phyloP scores from a whole-genome alignment of 2,113 vertebrate species.

The Tenebrosternarchus preto region DNA sequence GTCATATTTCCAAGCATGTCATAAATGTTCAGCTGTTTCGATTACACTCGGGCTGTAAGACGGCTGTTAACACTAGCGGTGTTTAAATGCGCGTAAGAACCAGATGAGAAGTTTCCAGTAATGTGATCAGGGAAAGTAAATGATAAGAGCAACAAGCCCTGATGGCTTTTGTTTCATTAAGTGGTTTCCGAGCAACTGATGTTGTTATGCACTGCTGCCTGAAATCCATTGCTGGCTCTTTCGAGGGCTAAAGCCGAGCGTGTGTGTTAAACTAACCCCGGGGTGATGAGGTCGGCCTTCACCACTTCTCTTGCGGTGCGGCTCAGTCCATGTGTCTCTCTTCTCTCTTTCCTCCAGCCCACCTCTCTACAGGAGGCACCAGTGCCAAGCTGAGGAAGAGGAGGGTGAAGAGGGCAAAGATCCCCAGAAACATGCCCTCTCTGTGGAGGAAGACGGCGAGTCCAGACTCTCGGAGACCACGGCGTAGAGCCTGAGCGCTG shows the following conservation, averaged over 20 bases:
- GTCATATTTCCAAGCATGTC: background rate
- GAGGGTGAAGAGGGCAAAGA: constrained; percentile 66
- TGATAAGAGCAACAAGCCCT: background rate
- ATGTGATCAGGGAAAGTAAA: background rate
- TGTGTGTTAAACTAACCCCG: background rate
- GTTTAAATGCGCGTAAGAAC: background rate
- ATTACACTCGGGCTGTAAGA: background rate
- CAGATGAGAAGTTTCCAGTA: background rate
- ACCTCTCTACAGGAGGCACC: constrained; percentile 74
- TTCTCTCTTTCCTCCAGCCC: constrained; percentile 73
- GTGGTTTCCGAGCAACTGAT: background rate
- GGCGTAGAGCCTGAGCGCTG: constrained; percentile 60
- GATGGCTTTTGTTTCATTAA: no score
- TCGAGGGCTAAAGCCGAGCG: background rate
- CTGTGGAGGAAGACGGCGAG: constrained; percentile 77
- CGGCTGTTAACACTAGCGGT: no score
- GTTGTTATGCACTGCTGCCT: no score
- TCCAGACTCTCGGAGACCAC: constrained; percentile 72
- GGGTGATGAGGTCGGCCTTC: background rate
- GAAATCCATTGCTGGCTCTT: background rate
- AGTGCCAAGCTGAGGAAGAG: constrained; percentile 76
- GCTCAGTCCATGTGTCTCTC: background rate
- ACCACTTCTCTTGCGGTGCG: background rate
- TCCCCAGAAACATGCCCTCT: constrained; percentile 67
- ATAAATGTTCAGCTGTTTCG: background rate